A percentile compares a stretch with the other conserved stretches of the same genome.
Evolutionary conservation across 53 echinoderm and acorn worm species (phyloP).

Genomic region (Luidia sarsii): DNA sequence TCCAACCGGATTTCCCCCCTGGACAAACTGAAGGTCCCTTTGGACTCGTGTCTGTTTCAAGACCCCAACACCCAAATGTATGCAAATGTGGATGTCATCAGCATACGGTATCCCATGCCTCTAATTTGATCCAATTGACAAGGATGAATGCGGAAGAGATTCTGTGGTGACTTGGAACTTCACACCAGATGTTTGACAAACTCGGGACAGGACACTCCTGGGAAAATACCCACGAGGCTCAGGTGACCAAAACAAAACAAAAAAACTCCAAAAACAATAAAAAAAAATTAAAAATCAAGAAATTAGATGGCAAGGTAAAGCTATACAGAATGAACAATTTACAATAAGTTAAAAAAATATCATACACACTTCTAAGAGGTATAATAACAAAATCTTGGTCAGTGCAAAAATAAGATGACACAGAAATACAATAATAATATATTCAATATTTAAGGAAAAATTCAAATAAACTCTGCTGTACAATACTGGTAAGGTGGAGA

Average conservation of each 20-base stretch:
- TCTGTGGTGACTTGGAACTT: too few relatives aligned
- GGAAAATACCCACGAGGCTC: constrained; percentile 39
- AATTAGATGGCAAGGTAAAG: constrained; percentile 41
- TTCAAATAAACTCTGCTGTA: constrained; percentile 42
- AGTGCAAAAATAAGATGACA: constrained; percentile 35
- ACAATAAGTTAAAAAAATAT: constrained; percentile 50
- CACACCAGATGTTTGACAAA: too few relatives aligned
- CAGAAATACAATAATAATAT: not conserved
- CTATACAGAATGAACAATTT: constrained; percentile 48
- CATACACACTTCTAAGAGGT: constrained; percentile 38
- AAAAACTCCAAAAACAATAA: too few relatives aligned
- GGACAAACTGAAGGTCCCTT: too few relatives aligned
- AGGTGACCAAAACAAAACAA: constrained; percentile 27
- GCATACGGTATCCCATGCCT: too few relatives aligned
- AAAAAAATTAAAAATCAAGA: too few relatives aligned
- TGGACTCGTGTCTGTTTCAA: too few relatives aligned
- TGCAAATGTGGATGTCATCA: too few relatives aligned
- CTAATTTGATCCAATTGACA: too few relatives aligned
- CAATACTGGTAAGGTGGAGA: constrained; percentile 2
- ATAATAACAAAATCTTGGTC: constrained; percentile 16
- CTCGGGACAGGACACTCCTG: not conserved
- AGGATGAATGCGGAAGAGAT: too few relatives aligned
- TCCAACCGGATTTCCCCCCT: too few relatives aligned
- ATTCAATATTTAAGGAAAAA: not conserved
- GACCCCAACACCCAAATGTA: too few relatives aligned